Evolutionary conservation across 2,888 invertebrate genomes (phyloP).

Genomic region (Cephus sareptanus): DNA sequence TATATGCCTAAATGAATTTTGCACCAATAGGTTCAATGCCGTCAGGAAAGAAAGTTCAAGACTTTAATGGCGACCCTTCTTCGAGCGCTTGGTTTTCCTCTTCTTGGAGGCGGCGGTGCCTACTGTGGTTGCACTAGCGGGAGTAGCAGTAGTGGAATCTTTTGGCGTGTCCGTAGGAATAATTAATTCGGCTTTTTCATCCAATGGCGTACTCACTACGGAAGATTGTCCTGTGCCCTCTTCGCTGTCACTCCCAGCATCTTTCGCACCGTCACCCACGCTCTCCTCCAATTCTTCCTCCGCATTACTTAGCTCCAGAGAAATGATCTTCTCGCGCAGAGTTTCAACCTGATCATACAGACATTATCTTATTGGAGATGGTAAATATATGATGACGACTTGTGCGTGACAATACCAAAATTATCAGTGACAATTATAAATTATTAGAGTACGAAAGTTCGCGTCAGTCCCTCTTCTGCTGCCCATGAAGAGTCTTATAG

Average conservation of each 20-base stretch:
- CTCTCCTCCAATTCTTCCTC: conserved; percentile 69
- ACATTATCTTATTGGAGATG: conserved; percentile 16
- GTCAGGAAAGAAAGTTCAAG: neutral
- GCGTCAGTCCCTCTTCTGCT: neutral
- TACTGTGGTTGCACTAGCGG: conserved; percentile 38
- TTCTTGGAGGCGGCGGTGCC: conserved; percentile 57
- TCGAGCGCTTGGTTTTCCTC: conserved; percentile 69
- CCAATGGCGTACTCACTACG: conserved; percentile 61
- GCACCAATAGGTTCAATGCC: neutral
- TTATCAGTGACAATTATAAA: neutral
- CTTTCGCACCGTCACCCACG: conserved; percentile 57
- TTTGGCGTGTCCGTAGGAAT: conserved; percentile 70
- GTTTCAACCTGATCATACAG: conserved; percentile 80
- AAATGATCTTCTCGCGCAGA: conserved; percentile 90
- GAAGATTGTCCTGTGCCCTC: conserved; percentile 62
- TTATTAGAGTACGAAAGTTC: neutral
- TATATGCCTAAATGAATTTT: neutral
- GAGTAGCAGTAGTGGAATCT: conserved; percentile 65
- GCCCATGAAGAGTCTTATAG: neutral
- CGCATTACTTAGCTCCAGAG: conserved; percentile 82
- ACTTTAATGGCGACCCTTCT: conserved; percentile 68
- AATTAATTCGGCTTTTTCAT: conserved; percentile 69
- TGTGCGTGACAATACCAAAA: neutral
- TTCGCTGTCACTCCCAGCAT: conserved; percentile 60
- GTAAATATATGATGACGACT: neutral